Evolutionary conservation across 1,140 invertebrate species (phyloP).

Genomic region (Drosophila baimaii): DNA sequence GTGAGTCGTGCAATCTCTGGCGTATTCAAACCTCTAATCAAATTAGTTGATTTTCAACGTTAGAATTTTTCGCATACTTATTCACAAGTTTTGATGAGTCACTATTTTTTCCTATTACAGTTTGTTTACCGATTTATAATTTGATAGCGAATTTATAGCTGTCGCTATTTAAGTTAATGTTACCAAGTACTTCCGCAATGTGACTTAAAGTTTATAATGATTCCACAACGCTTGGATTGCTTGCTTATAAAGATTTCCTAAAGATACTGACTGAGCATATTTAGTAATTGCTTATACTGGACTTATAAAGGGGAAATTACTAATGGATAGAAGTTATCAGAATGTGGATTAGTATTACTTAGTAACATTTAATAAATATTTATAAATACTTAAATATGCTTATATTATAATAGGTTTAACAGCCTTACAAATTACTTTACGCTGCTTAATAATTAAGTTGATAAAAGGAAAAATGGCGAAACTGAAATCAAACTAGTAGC

Average conservation of each 20-base stretch:
- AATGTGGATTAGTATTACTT: no score
- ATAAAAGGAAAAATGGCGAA: no score
- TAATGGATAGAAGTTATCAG: no score
- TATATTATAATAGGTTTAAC: no score
- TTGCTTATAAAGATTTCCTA: background rate
- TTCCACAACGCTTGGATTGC: background rate
- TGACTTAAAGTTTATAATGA: background rate
- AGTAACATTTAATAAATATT: no score
- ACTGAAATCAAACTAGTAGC: no score
- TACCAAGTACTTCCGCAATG: constrained; percentile 4
- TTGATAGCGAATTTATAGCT: background rate
- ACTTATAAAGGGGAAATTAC: background rate
- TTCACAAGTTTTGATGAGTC: constrained; percentile 9
- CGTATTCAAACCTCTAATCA: constrained; percentile 19
- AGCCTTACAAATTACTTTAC: background rate
- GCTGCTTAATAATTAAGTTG: background rate
- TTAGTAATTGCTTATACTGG: background rate
- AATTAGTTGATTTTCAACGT: constrained; percentile 18
- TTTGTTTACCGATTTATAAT: background rate
- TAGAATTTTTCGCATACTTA: constrained; percentile 1
- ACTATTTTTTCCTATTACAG: background rate
- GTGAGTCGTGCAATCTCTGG: background rate
- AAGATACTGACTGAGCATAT: background rate
- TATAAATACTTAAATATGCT: no score
- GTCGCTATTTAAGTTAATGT: background rate